These are phyloP conservation scores for Desoria tigrina DNA, from an alignment of 2,888 invertebrate species.

Conservation along the genomic window DNA sequence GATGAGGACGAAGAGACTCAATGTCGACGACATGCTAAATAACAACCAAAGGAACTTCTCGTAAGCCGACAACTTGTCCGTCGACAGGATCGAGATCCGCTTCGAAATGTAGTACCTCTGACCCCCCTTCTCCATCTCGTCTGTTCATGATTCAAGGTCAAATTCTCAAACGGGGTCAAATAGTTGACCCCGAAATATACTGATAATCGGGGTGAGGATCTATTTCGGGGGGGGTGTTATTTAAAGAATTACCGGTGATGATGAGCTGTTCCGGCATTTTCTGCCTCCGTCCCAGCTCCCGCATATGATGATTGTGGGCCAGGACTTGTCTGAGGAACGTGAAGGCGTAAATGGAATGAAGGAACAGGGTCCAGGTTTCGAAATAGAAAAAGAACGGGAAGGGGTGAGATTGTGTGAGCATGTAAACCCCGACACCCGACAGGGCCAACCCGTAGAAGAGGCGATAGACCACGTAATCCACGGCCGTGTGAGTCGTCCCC, in stretches of 20 bases:
- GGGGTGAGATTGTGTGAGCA: slow-evolving; percentile 5
- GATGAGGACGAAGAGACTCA: slow-evolving; percentile 4
- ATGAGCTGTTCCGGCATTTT: slow-evolving; percentile 31
- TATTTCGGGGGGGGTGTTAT: too few species aligned
- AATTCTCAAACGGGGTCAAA: too few species aligned
- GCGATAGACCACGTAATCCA: slow-evolving; percentile 38
- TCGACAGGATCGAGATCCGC: slow-evolving; percentile 29
- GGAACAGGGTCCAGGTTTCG: slow-evolving; percentile 24
- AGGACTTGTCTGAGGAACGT: slow-evolving; percentile 32
- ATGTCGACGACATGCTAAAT: slow-evolving; percentile 21
- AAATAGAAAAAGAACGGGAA: slow-evolving; percentile 20
- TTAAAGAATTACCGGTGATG: slow-evolving; percentile 29
- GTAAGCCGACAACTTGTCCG: slow-evolving; percentile 15
- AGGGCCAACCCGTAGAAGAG: slow-evolving; percentile 33
- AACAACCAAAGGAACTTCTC: slow-evolving; percentile 27
- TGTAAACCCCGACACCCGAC: neutral
- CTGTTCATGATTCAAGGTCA: too few species aligned
- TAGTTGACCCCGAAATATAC: too few species aligned
- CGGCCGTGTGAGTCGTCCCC: slow-evolving; percentile 27
- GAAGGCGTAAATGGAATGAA: slow-evolving; percentile 29
- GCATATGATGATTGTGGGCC: slow-evolving; percentile 23
- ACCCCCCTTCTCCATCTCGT: slow-evolving; percentile 34
- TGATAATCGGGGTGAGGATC: too few species aligned
- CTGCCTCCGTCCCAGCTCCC: slow-evolving; percentile 24
- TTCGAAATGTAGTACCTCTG: slow-evolving; percentile 36